Conservation (phyloP, 2,888 invertebrate genomes). For the Drosophila infuscata region DNA sequence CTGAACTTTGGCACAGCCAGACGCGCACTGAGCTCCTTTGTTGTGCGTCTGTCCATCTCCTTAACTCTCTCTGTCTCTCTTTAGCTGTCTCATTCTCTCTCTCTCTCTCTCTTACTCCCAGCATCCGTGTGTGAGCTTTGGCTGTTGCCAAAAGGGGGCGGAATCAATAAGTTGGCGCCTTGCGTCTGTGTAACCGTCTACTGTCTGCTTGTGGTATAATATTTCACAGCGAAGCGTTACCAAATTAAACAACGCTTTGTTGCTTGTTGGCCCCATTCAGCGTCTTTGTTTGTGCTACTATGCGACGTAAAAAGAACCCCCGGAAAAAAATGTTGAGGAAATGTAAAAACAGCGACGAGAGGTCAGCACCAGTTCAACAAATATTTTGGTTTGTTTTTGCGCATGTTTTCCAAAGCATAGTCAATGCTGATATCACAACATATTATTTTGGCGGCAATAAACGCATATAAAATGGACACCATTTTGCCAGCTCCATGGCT, state of each 20-base stretch:
- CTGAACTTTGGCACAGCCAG: conserved; percentile 74
- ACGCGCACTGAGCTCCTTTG: conserved; percentile 74
- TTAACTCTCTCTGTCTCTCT: conserved; percentile 2
- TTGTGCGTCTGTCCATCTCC: conserved; percentile 49
- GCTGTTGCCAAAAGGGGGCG: conserved; percentile 35
- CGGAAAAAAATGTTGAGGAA: conserved; percentile 7
- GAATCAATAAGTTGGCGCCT: conserved; percentile 79
- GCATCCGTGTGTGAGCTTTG: conserved; percentile 61
- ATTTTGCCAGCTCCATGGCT: conserved; percentile 31
- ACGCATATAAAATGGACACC: conserved; percentile 27
- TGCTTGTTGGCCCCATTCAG: conserved; percentile 62
- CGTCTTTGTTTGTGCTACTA: conserved; percentile 68
- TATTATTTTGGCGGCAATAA: conserved; percentile 55
- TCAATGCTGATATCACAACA: conserved; percentile 24
- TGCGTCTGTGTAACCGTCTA: conserved; percentile 79
- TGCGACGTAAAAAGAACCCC: conserved; percentile 3
- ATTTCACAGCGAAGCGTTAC: conserved; percentile 63
- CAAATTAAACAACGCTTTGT: conserved; percentile 56
- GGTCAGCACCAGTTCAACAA: conserved; percentile 34
- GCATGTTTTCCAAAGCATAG: conserved; percentile 5
- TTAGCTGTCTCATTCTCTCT: conserved; percentile 1
- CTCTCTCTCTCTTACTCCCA: conserved; percentile 31
- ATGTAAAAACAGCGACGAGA: conserved; percentile 30
- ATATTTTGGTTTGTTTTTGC: conserved; percentile 1
- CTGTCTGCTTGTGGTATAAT: conserved; percentile 78